Percentiles rank a stretch among this genome's conserved stretches.
These are phyloP conservation scores for Cheilosia pagana DNA, from an alignment of 2,888 invertebrate species.

Conservation along the genomic window DNA sequence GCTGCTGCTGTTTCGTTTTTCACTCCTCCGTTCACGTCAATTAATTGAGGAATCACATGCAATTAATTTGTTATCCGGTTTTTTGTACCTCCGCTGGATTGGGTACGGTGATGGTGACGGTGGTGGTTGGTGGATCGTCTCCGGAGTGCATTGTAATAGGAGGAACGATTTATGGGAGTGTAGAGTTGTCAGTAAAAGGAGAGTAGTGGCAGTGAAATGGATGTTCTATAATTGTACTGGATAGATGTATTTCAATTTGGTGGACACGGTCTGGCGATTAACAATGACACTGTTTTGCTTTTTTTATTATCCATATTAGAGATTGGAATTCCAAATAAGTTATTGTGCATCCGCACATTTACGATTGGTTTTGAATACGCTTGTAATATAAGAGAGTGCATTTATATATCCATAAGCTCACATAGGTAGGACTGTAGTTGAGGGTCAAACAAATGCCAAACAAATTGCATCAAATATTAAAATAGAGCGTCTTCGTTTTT, in stretches of 20 bases:
- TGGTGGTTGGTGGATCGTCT: neutral
- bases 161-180: slow-evolving; percentile 40
- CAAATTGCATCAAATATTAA: too few species aligned
- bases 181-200: slow-evolving; percentile 25
- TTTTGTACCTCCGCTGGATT: slow-evolving; percentile 26
- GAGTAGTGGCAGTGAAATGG: slow-evolving; percentile 4
- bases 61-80: slow-evolving; percentile 63
- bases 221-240: slow-evolving; percentile 11
- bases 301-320: neutral
- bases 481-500: too few species aligned
- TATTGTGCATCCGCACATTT: too few species aligned
- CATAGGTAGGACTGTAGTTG: too few species aligned
- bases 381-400: too few species aligned
- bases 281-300: slow-evolving; percentile 11
- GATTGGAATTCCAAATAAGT: neutral
- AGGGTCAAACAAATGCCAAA: too few species aligned
- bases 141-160: neutral
- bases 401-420: too few species aligned
- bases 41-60: slow-evolving; percentile 71
- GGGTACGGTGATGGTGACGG: neutral
- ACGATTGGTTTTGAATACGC: too few species aligned
- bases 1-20: slow-evolving; percentile 39
- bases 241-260: slow-evolving; percentile 14
- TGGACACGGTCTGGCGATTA: slow-evolving; percentile 1
- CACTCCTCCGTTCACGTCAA: slow-evolving; percentile 47